Base-by-base conservation (phyloP, 2,113 vertebrate genomes). In the Trogon melanurus region DNA sequence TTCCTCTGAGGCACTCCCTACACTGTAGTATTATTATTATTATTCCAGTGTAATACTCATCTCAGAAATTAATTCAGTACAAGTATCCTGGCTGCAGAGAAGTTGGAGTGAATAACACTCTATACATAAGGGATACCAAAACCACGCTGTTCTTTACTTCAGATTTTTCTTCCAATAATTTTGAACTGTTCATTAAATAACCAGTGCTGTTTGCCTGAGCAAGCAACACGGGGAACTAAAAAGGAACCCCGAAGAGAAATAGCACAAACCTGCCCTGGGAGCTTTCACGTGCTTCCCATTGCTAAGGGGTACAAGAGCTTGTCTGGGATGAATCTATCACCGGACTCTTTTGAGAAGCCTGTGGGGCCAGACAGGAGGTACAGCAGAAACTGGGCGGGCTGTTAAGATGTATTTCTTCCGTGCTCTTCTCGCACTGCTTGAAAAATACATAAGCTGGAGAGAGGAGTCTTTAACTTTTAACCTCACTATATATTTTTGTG, bases 371-470 rank as follows among this genome's bases (percentile, higher is more conserved):
- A 38, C 23, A 84, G 53, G 32, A 86, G 66, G 13, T 15, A n/a
- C 0, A 0, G 50, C 57, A 85, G 34, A 48, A 78, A 64, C 38
- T 11, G 32, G n/a, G 51, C 0, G 4, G 32, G 44, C 57, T 50
- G 17, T 27, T 73, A 54, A 23, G 22, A 29, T 7, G 12, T 21
- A 21, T 36, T 78, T 36, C 29, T 48, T 76, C 73, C 27, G 21
- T 30, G 41, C n/a, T 73, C 20, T 44, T 73, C n/a, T 41, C 70
- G 84, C 61, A 27, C 13, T 54, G 65, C 34, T 81, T 79, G 45
- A 27, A 64, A 86, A 89, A 71, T 36, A 48, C 3, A 0, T 54
- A 48, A 27, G 38, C 50, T 71, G 47, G 19, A 57, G 5, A 78
- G 41, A n/a, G 57, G 27, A 64, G 20, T 19, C 62, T 81, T 81